These are phyloP conservation scores for Myotis brandtii DNA, from an alignment of 2,113 vertebrate genomes.

Conservation along the genomic window DNA sequence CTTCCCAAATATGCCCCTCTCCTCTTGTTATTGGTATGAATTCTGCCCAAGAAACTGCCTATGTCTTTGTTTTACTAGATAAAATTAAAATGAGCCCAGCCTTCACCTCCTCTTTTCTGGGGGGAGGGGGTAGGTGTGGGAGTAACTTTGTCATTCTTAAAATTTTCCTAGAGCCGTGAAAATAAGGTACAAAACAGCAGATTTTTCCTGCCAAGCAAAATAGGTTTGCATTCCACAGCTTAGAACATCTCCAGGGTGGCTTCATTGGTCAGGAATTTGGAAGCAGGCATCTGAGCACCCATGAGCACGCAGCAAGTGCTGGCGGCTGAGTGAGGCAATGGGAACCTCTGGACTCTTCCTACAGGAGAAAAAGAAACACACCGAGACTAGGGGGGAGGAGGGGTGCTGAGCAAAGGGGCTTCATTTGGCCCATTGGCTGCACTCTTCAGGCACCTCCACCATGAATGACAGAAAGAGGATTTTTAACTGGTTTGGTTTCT, in stretches of 20 bases:
- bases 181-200: neutral
- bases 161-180: neutral
- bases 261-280: neutral
- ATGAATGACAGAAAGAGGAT: neutral
- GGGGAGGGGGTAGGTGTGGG: neutral
- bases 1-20: neutral
- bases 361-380: rapidly evolving
- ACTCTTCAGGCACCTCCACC: neutral
- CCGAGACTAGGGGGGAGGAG: too few species aligned
- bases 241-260: neutral
- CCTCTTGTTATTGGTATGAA: neutral
- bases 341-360: neutral
- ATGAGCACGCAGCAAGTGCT: neutral
- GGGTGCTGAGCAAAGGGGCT: neutral
- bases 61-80: neutral
- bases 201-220: neutral
- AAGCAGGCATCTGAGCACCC: neutral
- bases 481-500: neutral
- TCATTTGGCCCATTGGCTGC: neutral
- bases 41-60: neutral
- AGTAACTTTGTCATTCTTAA: neutral
- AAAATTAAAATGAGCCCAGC: neutral
- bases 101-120: neutral
- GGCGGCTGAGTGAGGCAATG: neutral
- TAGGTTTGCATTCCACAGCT: neutral